Percentiles rank a stretch among this genome's conserved stretches.
Conservation (phyloP, 2,113 vertebrate genomes). For the Pipa parva region DNA sequence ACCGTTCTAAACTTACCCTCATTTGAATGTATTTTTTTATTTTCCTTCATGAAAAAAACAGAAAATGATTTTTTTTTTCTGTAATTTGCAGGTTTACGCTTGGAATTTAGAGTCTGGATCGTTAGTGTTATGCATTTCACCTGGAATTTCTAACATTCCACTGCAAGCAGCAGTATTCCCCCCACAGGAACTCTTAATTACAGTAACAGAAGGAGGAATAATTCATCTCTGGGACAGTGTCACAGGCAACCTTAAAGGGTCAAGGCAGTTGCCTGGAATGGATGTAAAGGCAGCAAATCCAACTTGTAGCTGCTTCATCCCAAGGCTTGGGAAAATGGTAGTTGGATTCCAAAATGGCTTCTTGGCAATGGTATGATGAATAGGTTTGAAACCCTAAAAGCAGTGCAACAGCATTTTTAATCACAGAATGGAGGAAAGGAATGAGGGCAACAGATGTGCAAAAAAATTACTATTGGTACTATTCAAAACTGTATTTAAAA, state of each 20-base stretch:
- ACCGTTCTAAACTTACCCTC: too few relatives aligned
- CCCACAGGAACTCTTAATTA: slow-evolving; percentile 47
- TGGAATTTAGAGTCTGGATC: slow-evolving; percentile 61
- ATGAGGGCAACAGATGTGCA: too few relatives aligned
- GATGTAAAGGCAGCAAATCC: slow-evolving; percentile 41
- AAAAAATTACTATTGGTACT: too few relatives aligned
- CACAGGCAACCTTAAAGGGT: slow-evolving; percentile 22
- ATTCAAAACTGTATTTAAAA: too few relatives aligned
- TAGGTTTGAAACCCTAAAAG: too few relatives aligned
- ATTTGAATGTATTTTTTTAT: too few relatives aligned
- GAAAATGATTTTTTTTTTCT: neutral
- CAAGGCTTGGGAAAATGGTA: slow-evolving; percentile 52
- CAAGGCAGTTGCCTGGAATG: slow-evolving; percentile 28
- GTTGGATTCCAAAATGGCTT: slow-evolving; percentile 60
- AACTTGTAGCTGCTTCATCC: slow-evolving; percentile 42
- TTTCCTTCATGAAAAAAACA: too few relatives aligned
- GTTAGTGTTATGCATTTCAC: slow-evolving; percentile 45
- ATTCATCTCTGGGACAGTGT: slow-evolving; percentile 53
- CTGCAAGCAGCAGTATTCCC: slow-evolving; percentile 48
- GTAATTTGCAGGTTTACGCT: slow-evolving; percentile 58
- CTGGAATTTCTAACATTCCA: slow-evolving; percentile 37
- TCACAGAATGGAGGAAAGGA: too few relatives aligned
- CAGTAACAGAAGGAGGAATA: slow-evolving; percentile 45
- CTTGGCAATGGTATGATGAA: slow-evolving; percentile 63
- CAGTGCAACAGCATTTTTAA: too few relatives aligned